These are phyloP conservation scores for Hesperia comma DNA, from an alignment of 2,888 invertebrate species.

Conservation along the genomic window DNA sequence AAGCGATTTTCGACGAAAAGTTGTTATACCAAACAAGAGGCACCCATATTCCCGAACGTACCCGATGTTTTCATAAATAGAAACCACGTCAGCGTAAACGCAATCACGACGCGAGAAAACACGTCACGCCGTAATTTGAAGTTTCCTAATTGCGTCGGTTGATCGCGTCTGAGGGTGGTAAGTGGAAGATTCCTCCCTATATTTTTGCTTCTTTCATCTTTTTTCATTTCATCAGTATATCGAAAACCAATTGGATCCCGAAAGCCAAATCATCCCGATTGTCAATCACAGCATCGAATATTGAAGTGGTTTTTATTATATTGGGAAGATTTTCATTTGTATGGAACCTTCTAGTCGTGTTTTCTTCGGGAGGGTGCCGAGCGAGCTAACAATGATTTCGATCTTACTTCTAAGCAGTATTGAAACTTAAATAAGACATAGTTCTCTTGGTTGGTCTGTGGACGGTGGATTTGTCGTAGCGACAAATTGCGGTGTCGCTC, in stretches of 20 bases:
- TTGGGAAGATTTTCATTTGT: background rate
- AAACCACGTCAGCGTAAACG: background rate
- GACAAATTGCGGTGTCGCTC: no score
- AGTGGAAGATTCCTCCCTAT: background rate
- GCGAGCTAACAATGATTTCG: no score
- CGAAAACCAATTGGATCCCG: background rate
- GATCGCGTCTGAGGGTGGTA: background rate
- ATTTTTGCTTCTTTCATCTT: background rate
- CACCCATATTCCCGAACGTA: no score
- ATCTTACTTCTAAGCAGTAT: no score
- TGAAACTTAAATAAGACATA: no score
- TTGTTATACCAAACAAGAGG: no score
- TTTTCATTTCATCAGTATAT: no score
- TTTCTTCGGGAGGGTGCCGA: no score
- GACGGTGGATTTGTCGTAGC: no score
- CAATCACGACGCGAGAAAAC: background rate
- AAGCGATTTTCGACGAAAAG: no score
- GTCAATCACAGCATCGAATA: background rate
- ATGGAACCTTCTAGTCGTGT: no score
- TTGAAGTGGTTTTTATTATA: background rate
- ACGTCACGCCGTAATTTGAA: constrained; percentile 5
- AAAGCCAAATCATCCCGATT: background rate
- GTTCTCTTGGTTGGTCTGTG: no score
- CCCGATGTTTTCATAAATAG: background rate
- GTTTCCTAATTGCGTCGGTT: constrained; percentile 4